Evolutionary conservation across 2,113 vertebrate genomes (phyloP).

Genomic region (human): DNA sequence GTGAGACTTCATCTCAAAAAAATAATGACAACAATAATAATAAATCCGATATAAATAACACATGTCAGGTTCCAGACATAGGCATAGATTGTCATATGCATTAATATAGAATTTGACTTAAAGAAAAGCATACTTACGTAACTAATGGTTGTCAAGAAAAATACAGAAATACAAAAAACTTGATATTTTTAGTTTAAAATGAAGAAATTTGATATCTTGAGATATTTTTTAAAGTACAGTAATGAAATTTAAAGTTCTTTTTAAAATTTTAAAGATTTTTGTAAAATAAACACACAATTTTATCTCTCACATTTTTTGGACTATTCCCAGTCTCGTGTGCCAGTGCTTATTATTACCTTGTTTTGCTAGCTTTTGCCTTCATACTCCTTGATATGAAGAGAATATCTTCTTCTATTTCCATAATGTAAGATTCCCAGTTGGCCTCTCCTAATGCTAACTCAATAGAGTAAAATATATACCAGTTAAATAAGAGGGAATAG

Average conservation of each 20-base stretch:
- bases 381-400: background rate
- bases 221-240: background rate
- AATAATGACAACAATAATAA: background rate
- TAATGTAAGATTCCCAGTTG: background rate
- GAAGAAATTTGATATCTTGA: background rate
- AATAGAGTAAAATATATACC: background rate
- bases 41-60: background rate
- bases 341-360: background rate
- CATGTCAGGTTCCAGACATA: background rate
- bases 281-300: background rate
- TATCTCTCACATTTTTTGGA: background rate
- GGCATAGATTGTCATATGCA: background rate
- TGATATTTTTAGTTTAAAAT: slow-evolving; percentile 6
- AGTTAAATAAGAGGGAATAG: background rate
- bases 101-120: background rate
- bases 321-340: background rate
- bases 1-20: too few species aligned
- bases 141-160: background rate
- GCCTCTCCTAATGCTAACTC: background rate
- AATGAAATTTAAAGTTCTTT: background rate
- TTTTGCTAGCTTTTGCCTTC: background rate
- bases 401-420: background rate
- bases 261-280: background rate
- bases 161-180: background rate
- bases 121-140: background rate